These are phyloP conservation scores for Azemiops feae DNA, from an alignment of 2,113 vertebrate genomes.

Conservation along the genomic window DNA sequence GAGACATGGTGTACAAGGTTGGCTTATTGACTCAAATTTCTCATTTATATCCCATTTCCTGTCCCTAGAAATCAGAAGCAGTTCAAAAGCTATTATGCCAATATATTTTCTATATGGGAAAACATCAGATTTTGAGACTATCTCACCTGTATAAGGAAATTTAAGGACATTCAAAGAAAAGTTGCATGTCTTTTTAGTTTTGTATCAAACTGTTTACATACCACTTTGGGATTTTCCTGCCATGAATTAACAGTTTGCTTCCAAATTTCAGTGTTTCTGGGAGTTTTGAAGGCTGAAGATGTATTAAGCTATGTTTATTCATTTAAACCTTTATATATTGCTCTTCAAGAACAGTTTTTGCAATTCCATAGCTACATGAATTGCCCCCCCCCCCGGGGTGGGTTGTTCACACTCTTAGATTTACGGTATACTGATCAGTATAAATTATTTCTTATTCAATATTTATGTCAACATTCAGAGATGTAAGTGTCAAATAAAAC, in stretches of 20 bases:
- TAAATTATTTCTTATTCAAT: not conserved
- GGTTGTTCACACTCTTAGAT: not conserved
- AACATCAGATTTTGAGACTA: too few relatives aligned
- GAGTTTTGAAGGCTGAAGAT: not conserved
- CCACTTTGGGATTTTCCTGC: not conserved
- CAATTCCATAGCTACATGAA: not conserved
- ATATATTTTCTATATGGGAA: too few relatives aligned
- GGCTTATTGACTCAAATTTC: not conserved
- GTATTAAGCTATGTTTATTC: not conserved
- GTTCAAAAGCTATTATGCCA: not conserved
- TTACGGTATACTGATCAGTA: not conserved
- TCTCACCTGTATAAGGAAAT: too few relatives aligned
- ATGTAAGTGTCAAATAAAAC: not conserved
- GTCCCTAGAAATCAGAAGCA: not conserved
- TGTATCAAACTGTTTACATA: not conserved
- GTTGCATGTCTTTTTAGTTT: not conserved
- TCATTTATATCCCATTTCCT: not conserved
- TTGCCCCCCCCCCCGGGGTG: fast-evolving
- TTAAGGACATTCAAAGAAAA: not conserved
- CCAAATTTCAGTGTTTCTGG: not conserved
- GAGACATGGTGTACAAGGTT: not conserved
- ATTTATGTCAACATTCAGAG: not conserved
- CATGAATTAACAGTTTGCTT: not conserved
- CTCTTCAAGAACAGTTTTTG: not conserved
- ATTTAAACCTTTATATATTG: not conserved